phyloP scores from a whole-genome alignment of 2,797 vertebrate species.

The Emydoidea blandingii region DNA sequence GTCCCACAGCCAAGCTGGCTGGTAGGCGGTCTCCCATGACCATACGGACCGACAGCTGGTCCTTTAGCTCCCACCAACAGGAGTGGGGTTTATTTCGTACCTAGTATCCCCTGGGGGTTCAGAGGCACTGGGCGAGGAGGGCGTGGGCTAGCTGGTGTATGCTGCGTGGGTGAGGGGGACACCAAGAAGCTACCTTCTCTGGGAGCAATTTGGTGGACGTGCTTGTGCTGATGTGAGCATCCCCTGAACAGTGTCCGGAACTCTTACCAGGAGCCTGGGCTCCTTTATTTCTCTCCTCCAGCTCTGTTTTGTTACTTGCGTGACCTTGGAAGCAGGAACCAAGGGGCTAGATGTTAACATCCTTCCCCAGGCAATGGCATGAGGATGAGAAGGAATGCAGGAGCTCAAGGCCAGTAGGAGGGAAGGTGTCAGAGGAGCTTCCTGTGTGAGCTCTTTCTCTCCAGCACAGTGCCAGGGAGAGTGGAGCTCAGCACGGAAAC shows the following conservation, averaged over 20 bases:
- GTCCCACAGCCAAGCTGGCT: background rate
- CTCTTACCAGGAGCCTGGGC: background rate
- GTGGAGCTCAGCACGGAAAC: background rate
- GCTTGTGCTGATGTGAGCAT: background rate
- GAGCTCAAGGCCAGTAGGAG: background rate
- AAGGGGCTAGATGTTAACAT: background rate
- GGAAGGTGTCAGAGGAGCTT: background rate
- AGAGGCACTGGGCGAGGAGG: background rate
- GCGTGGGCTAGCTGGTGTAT: background rate
- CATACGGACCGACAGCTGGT: background rate
- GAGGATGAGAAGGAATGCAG: background rate
- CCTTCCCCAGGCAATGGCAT: background rate
- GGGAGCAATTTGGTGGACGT: no score
- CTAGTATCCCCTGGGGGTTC: background rate
- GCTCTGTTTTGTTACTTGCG: background rate
- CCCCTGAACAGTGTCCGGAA: background rate
- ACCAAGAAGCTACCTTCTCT: no score
- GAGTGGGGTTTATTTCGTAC: background rate
- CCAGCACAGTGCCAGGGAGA: background rate
- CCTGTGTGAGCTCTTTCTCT: background rate
- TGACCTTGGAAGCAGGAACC: background rate
- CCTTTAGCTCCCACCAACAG: background rate
- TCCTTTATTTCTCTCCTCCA: background rate
- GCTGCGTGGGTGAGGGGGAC: fast-evolving
- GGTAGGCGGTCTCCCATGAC: no score